A percentile compares a stretch with the other conserved stretches of the same genome.
Conservation (phyloP, 2,113 vertebrate species). For the Apistogramma diplotaenia region DNA sequence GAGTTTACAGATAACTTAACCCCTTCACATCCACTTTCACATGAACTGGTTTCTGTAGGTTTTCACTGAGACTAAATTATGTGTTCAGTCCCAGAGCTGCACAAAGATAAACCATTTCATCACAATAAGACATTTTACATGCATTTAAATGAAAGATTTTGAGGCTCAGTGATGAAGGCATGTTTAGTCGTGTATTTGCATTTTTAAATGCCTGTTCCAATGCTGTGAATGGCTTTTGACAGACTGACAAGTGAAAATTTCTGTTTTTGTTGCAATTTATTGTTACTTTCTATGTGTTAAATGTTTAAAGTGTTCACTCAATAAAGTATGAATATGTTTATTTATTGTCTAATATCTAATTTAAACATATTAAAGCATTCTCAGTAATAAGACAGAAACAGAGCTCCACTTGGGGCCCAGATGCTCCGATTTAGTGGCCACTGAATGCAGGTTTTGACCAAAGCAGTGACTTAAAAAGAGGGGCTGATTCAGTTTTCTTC, state of each 20-base stretch:
- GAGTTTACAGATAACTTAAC: background rate
- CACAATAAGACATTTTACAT: background rate
- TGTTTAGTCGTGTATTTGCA: too few relatives aligned
- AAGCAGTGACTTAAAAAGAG: background rate
- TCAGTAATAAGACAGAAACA: background rate
- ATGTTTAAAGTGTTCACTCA: background rate
- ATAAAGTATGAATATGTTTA: too few relatives aligned
- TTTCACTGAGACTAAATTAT: background rate
- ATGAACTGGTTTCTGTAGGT: background rate
- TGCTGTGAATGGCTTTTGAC: background rate
- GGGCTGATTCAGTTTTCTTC: background rate
- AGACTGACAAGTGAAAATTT: background rate
- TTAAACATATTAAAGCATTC: background rate
- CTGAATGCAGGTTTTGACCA: background rate
- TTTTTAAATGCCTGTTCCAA: too few relatives aligned
- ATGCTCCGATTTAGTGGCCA: background rate
- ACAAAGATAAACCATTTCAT: background rate
- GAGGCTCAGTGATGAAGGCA: too few relatives aligned
- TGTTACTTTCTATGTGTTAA: background rate
- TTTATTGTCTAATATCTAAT: background rate
- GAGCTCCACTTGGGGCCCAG: background rate
- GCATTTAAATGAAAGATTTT: too few relatives aligned
- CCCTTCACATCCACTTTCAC: background rate
- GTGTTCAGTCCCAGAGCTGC: background rate
- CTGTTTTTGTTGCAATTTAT: background rate